Base-by-base conservation (phyloP, 2,888 invertebrate genomes). In the Drosophila mayaguana region DNA sequence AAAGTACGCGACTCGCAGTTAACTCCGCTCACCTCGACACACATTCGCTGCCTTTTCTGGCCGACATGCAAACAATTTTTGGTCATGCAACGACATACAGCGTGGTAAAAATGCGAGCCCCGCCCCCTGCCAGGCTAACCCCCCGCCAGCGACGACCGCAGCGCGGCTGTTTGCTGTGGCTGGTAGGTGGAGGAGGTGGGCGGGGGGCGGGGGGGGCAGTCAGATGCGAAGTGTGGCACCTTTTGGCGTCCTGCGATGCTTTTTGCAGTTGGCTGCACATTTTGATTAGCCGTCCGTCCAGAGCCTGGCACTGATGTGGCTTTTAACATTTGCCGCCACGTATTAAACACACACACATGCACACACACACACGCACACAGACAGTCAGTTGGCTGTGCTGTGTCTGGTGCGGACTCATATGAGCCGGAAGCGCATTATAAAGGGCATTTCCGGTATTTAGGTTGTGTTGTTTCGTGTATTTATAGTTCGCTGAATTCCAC, bases 341-440 rank as follows among this genome's bases (percentile, higher is more conserved):
- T 66, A 61, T 59, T 48, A 63, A 25, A n/a, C 34, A 50, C 42
- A 36, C 36, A 14, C 34, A 42, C 43, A 32, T 32, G 22, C 25
- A 50, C 42, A 28, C 36, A 14, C 22, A 50, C 38, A 32, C 32
- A 42, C 36, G 20, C 42, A 54, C 25, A 16, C 25, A 28, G 20
- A 54, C 20, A 36, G 40, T 11, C 42, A 59, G 61, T 70, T 71
- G 46, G 12, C 43, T 53, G 48, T 32, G 80, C 43, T 53, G 48
- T 9, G 80, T 80, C 77, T 80, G 77, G 60, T 7, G 55, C 9
- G 45, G 45, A 51, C 84, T 63, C 87, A 73, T 70, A 87, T 81
- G 87, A 87, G 89, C 84, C 84, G 84, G 84, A 89, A 89, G 89
- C 79, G 89, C 69, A 83, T 84, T 89, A 87, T 87, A 87, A 89